These are phyloP conservation scores for Solenodon paradoxus DNA, from an alignment of 2,113 vertebrate genomes.

Conservation along the genomic window DNA sequence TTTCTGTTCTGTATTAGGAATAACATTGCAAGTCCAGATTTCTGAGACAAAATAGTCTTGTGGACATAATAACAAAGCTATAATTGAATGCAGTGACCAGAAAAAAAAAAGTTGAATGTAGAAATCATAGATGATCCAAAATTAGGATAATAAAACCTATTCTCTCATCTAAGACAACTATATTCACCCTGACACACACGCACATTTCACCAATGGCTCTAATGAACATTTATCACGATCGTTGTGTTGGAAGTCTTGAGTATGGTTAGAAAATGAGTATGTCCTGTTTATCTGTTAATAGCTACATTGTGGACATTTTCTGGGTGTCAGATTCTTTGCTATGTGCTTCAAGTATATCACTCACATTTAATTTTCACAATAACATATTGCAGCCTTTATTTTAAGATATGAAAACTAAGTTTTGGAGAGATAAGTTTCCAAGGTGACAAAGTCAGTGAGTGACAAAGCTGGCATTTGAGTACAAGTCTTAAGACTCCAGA, in stretches of 20 bases:
- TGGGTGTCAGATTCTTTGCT: background rate
- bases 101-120: background rate
- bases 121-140: background rate
- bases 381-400: background rate
- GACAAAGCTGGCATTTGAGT: background rate
- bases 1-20: slow-evolving; percentile 41
- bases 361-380: slow-evolving; percentile 7
- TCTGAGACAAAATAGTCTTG: background rate
- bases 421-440: background rate
- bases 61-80: background rate
- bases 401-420: background rate
- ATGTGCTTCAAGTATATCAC: background rate
- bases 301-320: background rate
- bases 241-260: background rate
- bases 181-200: background rate
- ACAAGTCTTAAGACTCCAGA: background rate
- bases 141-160: background rate
- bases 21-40: background rate
- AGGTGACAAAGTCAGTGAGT: background rate
- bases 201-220: background rate
- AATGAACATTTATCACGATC: background rate
- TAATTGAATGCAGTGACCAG: background rate
- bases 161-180: background rate
- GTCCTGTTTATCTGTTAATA: background rate
- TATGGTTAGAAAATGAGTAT: background rate